These are phyloP conservation scores for Plebejus melissa DNA, from an alignment of 2,888 invertebrate genomes.

Conservation along the genomic window DNA sequence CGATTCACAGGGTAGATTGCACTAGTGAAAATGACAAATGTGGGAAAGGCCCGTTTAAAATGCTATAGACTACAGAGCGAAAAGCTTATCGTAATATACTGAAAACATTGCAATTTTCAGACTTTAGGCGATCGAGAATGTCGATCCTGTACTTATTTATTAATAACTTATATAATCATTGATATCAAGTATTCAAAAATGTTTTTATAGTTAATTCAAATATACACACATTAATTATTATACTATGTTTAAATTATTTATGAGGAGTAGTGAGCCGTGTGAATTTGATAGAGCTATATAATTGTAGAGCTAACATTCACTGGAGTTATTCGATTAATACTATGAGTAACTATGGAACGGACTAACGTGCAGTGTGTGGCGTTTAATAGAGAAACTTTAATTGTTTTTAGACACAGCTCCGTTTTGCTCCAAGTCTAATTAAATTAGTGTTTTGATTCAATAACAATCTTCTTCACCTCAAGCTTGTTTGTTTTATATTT, in stretches of 20 bases:
- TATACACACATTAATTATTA: too few relatives aligned
- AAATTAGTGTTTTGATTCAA: conserved; percentile 23
- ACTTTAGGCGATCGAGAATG: too few relatives aligned
- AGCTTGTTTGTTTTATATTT: not conserved
- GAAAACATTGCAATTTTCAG: too few relatives aligned
- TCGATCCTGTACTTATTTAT: too few relatives aligned
- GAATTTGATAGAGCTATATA: not conserved
- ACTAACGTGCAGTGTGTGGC: conserved; percentile 50
- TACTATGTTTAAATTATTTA: not conserved
- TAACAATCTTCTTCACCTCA: not conserved
- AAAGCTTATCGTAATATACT: too few relatives aligned
- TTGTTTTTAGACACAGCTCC: conserved; percentile 53
- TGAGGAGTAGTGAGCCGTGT: not conserved
- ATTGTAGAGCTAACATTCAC: conserved; percentile 25
- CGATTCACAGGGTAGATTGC: too few relatives aligned
- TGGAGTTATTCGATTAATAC: conserved; percentile 65
- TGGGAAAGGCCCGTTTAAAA: too few relatives aligned
- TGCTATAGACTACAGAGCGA: too few relatives aligned
- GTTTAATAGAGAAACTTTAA: conserved; percentile 68
- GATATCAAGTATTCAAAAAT: too few relatives aligned
- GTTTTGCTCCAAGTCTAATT: conserved; percentile 28
- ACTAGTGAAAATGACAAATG: too few relatives aligned
- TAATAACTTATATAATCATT: too few relatives aligned
- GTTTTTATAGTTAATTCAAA: too few relatives aligned
- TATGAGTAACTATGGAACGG: conserved; percentile 53